phyloP scores from a whole-genome alignment of 2,888 invertebrate species.

The Drepana falcataria region DNA sequence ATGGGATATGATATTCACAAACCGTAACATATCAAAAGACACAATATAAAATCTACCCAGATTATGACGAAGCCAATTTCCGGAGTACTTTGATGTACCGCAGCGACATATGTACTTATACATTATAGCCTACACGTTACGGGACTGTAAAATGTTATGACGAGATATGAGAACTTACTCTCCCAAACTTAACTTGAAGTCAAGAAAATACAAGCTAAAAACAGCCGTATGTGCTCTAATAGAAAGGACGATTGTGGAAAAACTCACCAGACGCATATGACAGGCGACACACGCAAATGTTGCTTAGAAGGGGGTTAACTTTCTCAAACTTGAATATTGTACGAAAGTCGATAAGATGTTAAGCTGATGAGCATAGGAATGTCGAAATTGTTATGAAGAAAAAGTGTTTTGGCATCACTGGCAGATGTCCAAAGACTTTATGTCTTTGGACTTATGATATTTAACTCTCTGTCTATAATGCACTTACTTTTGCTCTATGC shows the following conservation, averaged over 20 bases:
- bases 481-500: no score
- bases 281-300: constrained; percentile 49
- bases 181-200: constrained; percentile 23
- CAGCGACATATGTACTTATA: constrained; percentile 29
- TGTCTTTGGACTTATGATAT: no score
- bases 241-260: constrained; percentile 10
- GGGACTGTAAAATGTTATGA: constrained; percentile 69
- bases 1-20: neutral
- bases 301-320: constrained; percentile 57
- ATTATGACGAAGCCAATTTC: constrained; percentile 59
- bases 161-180: constrained; percentile 60
- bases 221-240: constrained; percentile 16
- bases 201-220: constrained; percentile 10
- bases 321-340: constrained; percentile 67
- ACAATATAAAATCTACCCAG: constrained; percentile 40
- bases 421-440: no score
- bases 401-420: no score
- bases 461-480: no score
- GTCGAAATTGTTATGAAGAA: constrained; percentile 6
- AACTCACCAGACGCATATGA: constrained; percentile 16
- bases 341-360: constrained; percentile 62
- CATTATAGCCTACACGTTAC: constrained; percentile 33
- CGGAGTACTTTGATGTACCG: constrained; percentile 46
- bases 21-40: constrained; percentile 9
- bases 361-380: constrained; percentile 44